These are phyloP conservation scores for Darevskia nairensis DNA, from an alignment of 2,797 vertebrate species.

Conservation along the genomic window DNA sequence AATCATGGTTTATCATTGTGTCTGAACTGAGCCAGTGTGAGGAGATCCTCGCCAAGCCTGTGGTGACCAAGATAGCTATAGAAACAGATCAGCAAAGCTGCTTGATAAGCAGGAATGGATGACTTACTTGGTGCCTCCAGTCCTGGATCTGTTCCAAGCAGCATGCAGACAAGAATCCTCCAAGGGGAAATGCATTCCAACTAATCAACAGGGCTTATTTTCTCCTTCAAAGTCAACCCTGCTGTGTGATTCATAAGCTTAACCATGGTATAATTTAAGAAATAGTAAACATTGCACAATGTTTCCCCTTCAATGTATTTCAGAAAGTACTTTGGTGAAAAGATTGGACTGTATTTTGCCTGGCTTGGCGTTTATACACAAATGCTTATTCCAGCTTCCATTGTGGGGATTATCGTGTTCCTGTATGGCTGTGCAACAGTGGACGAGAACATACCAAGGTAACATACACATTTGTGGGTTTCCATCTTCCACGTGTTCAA, in stretches of 20 bases:
- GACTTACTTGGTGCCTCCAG: constrained; percentile 30
- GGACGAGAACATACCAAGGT: constrained; percentile 95
- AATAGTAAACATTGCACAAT: constrained; percentile 61
- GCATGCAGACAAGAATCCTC: constrained; percentile 53
- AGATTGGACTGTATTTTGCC: constrained; percentile 96
- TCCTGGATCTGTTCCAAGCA: constrained; percentile 27
- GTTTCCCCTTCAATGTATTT: constrained; percentile 37
- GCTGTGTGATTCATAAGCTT: constrained; percentile 69
- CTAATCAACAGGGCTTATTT: constrained; percentile 60
- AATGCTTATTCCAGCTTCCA: constrained; percentile 95
- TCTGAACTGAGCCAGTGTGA: not conserved
- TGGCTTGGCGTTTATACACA: constrained; percentile 98
- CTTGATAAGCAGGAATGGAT: not conserved
- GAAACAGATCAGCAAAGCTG: not conserved
- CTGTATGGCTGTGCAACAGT: constrained; percentile 95
- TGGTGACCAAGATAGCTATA: not conserved
- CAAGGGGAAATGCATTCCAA: constrained; percentile 56
- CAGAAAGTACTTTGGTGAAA: constrained; percentile 98
- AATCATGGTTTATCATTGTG: not conserved
- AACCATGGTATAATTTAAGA: constrained; percentile 67
- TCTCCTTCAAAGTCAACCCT: constrained; percentile 56
- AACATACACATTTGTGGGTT: constrained; percentile 20
- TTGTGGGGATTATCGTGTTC: constrained; percentile 94
- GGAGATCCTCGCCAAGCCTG: not conserved
- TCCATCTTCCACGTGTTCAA: not conserved